Evolutionary conservation across 30 jellyfish, hydroid and myxozoan species (phyloP).

Genomic region (Aurelia aurita): DNA sequence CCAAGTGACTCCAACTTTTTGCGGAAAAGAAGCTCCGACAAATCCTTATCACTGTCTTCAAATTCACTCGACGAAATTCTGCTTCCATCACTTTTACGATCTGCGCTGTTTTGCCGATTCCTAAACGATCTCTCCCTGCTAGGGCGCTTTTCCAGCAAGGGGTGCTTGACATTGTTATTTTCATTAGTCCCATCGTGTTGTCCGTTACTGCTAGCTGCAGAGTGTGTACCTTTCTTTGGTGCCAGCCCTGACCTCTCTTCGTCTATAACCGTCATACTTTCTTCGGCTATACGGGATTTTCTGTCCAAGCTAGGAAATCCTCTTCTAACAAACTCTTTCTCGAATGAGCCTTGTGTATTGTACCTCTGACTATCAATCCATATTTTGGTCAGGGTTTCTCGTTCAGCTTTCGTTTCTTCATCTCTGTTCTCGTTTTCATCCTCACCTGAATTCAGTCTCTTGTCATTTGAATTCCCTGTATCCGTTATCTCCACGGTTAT

Average conservation of each 20-base stretch:
- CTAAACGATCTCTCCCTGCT: neutral
- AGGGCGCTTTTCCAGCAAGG: neutral
- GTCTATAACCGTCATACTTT: neutral
- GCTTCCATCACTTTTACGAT: no score
- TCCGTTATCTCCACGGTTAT: no score
- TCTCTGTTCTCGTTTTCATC: neutral
- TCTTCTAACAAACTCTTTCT: neutral
- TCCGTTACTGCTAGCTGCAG: neutral
- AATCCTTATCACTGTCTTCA: neutral
- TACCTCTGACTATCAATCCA: neutral
- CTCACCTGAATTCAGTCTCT: no score
- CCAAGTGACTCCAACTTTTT: slow-evolving; percentile 4
- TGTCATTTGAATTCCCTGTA: no score
- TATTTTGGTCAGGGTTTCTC: neutral
- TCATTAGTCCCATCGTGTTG: neutral
- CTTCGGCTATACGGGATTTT: no score
- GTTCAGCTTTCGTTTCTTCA: neutral
- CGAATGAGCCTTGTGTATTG: neutral
- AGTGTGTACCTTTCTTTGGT: neutral
- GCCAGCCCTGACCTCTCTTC: neutral
- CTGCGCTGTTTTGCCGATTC: neutral
- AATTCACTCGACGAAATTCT: neutral
- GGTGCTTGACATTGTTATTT: neutral
- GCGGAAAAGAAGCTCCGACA: neutral
- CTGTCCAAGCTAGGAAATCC: neutral